Evolutionary conservation across 1,140 invertebrate genomes (phyloP).

Genomic region (Drosophila biarmipes): DNA sequence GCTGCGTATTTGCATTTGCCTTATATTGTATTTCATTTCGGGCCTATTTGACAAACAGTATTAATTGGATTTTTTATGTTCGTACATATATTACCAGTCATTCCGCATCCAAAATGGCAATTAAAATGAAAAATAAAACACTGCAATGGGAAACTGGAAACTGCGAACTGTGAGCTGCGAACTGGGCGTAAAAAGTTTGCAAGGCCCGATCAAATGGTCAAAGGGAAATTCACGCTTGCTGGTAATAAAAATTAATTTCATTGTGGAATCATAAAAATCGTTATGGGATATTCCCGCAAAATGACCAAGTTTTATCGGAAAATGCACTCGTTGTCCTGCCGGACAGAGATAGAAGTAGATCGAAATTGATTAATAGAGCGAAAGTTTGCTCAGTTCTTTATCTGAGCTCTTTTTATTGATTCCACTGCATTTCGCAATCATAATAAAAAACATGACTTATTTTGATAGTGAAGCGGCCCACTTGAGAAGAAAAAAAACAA

Average conservation of each 20-base stretch:
- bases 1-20: conserved; percentile 41
- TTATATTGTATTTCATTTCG: conserved; percentile 52
- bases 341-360: conserved; percentile 7
- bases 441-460: conserved; percentile 49
- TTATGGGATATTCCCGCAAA: conserved; percentile 52
- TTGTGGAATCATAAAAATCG: conserved; percentile 55
- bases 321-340: conserved; percentile 26
- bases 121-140: conserved; percentile 54
- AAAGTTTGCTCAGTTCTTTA: conserved; percentile 52
- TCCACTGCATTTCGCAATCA: conserved; percentile 35
- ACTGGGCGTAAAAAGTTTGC: conserved; percentile 28
- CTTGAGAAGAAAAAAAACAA: conserved; percentile 37
- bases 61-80: conserved; percentile 66
- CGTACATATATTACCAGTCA: conserved; percentile 44
- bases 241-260: conserved; percentile 63
- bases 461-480: conserved; percentile 33
- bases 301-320: conserved; percentile 60
- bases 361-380: conserved; percentile 50
- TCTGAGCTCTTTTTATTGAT: conserved; percentile 29
- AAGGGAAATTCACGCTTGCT: conserved; percentile 49
- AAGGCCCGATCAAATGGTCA: conserved; percentile 42
- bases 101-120: conserved; percentile 53
- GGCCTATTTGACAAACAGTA: conserved; percentile 62
- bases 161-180: too few relatives aligned
- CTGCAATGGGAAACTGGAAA: too few relatives aligned